Evolutionary conservation across 2,888 invertebrate species (phyloP).

Genomic region (Cephus rjabovi): DNA sequence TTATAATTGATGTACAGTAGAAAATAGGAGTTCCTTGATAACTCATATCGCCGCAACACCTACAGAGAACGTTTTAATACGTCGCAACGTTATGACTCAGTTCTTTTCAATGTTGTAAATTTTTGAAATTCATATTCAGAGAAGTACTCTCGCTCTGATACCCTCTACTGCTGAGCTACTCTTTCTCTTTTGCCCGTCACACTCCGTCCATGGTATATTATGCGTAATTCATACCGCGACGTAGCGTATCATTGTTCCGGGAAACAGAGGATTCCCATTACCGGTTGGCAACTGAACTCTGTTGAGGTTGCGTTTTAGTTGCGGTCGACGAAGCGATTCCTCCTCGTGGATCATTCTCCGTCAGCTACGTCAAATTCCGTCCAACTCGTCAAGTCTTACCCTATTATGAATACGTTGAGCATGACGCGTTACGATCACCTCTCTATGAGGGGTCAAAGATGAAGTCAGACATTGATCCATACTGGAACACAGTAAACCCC

Average conservation of each 20-base stretch:
- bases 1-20: neutral
- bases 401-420: slow-evolving; percentile 33
- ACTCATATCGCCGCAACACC: neutral
- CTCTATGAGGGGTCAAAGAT: no score
- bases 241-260: slow-evolving; percentile 61
- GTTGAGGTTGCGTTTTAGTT: slow-evolving; percentile 55
- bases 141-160: neutral
- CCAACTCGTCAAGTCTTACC: slow-evolving; percentile 39
- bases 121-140: neutral
- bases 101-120: neutral
- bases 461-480: no score
- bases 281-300: slow-evolving; percentile 60
- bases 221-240: slow-evolving; percentile 62
- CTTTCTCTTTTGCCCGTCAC: neutral
- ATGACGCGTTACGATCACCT: no score
- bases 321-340: slow-evolving; percentile 56
- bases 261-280: slow-evolving; percentile 65
- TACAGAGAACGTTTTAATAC: neutral
- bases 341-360: slow-evolving; percentile 30
- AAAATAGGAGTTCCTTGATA: neutral
- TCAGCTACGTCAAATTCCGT: no score
- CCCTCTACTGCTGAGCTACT: no score
- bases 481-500: no score
- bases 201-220: slow-evolving; percentile 40
- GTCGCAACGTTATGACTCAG: no score